Percentiles rank a stretch among this genome's conserved stretches.
These are phyloP conservation scores for Macroglossus sobrinus DNA, from an alignment of 2,113 vertebrate genomes.

Conservation along the genomic window DNA sequence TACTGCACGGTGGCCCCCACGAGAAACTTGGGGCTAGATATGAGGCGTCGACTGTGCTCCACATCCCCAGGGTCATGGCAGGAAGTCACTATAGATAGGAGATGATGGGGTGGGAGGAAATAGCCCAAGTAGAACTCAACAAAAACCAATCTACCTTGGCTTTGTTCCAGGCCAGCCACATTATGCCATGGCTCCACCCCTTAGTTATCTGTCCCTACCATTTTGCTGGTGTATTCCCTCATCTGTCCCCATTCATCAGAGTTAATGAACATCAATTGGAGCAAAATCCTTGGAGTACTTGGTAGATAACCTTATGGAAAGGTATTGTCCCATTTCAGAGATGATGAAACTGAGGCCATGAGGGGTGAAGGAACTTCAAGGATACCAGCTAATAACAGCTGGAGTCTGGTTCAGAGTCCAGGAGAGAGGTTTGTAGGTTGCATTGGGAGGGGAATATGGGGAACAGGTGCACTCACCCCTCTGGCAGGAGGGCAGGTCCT, in stretches of 20 bases:
- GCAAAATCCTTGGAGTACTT: background rate
- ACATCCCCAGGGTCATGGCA: conserved; percentile 92
- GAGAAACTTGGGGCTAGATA: conserved; percentile 89
- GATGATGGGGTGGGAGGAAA: background rate
- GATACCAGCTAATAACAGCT: background rate
- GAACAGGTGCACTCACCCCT: conserved; percentile 82
- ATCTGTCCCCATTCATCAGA: background rate
- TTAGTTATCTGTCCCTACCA: background rate
- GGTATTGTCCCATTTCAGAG: background rate
- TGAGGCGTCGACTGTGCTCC: conserved; percentile 92
- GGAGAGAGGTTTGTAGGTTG: background rate
- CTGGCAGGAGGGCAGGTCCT: conserved; percentile 92
- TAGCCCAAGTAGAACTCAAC: background rate
- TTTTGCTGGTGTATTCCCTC: background rate
- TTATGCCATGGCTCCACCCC: background rate
- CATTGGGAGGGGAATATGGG: accelerated
- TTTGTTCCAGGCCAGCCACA: background rate
- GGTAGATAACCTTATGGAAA: background rate
- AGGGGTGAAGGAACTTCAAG: background rate
- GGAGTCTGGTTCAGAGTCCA: background rate
- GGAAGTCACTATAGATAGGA: conserved; percentile 83
- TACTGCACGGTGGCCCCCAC: conserved; percentile 94
- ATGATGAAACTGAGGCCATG: background rate
- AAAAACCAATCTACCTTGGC: background rate
- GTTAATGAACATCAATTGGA: background rate